Percentiles rank a stretch among this genome's conserved stretches.
Conservation (phyloP, 1,140 invertebrate genomes). For the Choristoneura fumiferana region DNA sequence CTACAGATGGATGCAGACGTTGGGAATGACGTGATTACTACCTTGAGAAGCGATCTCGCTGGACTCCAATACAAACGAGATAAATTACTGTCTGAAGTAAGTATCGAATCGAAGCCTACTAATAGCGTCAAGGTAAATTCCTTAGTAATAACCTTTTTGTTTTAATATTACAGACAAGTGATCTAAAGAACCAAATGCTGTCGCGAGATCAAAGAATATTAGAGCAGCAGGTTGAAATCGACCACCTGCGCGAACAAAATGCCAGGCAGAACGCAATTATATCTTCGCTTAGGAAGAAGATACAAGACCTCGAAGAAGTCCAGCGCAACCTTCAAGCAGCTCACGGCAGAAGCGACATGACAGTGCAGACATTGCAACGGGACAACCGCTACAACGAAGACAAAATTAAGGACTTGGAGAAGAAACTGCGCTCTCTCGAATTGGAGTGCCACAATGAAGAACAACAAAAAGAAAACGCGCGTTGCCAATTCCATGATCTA, state of each 20-base stretch:
- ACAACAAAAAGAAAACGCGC: constrained; percentile 82
- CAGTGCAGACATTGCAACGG: constrained; percentile 84
- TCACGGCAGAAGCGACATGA: constrained; percentile 83
- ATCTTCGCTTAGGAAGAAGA: constrained; percentile 86
- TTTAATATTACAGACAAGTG: constrained; percentile 77
- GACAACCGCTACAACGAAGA: constrained; percentile 88
- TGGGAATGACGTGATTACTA: constrained; percentile 84
- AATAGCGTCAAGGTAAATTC: neutral
- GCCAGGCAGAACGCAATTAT: constrained; percentile 89
- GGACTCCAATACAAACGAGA: constrained; percentile 90
- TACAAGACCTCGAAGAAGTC: constrained; percentile 88
- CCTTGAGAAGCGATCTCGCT: constrained; percentile 87
- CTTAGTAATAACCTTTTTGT: constrained; percentile 8
- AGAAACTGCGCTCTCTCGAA: constrained; percentile 85
- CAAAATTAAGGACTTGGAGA: constrained; percentile 85
- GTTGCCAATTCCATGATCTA: constrained; percentile 84
- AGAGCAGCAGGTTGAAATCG: constrained; percentile 84
- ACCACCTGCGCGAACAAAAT: constrained; percentile 87
- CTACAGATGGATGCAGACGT: constrained; percentile 78
- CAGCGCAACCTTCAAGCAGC: constrained; percentile 82
- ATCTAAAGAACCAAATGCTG: constrained; percentile 83
- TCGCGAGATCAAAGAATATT: constrained; percentile 82
- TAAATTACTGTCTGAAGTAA: constrained; percentile 85
- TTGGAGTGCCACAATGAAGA: constrained; percentile 84
- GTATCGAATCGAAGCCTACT: constrained; percentile 6